phyloP scores from a whole-genome alignment of 2,797 vertebrate genomes.

The Gymnothorax javanicus region DNA sequence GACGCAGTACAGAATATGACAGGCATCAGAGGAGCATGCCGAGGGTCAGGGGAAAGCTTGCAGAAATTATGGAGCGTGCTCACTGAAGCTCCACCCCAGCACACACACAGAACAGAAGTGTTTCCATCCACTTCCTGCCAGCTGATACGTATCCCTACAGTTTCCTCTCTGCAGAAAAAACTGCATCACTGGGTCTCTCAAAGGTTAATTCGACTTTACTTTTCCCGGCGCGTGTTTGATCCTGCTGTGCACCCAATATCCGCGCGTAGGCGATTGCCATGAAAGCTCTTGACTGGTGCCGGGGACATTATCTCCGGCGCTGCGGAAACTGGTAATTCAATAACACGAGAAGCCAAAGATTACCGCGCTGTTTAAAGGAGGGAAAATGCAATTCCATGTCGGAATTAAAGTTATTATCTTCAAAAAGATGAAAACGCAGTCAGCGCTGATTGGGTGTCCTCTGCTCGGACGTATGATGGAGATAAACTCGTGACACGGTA shows the following conservation, averaged over 20 bases:
- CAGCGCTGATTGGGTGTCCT: constrained; percentile 26
- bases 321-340: constrained; percentile 67
- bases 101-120: constrained; percentile 52
- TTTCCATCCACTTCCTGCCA: constrained; percentile 40
- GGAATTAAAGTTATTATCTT: constrained; percentile 80
- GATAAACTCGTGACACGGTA: constrained; percentile 55
- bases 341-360: constrained; percentile 75
- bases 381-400: constrained; percentile 73
- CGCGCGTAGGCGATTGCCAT: constrained; percentile 50
- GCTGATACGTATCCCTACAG: constrained; percentile 58
- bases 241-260: constrained; percentile 62
- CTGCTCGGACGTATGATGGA: constrained; percentile 55
- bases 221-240: constrained; percentile 65
- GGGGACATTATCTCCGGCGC: constrained; percentile 60
- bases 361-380: constrained; percentile 73
- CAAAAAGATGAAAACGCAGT: constrained; percentile 57
- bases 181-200: constrained; percentile 54
- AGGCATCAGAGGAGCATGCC: constrained; percentile 40
- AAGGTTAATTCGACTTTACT: constrained; percentile 75
- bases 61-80: constrained; percentile 28
- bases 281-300: constrained; percentile 49
- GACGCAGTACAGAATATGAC: constrained; percentile 36
- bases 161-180: constrained; percentile 48
- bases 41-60: constrained; percentile 22
- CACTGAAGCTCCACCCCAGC: constrained; percentile 34